Base-by-base conservation (phyloP, 37 sponge, comb jelly and placozoan species). In the Mnemiopsis leidyi region DNA sequence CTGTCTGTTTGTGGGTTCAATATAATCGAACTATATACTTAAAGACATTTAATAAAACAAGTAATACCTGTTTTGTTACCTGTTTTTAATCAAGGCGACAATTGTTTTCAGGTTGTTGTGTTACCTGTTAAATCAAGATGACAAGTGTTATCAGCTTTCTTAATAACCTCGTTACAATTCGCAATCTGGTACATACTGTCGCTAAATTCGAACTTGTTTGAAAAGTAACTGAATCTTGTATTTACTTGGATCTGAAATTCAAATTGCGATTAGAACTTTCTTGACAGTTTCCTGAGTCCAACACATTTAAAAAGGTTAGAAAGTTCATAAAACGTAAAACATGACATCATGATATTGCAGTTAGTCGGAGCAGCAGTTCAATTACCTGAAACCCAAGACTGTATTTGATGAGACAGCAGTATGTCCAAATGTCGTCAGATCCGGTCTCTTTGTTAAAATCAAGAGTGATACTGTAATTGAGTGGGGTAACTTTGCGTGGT, bases 341-440 rank as follows among this genome's bases (percentile, higher is more conserved):
- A n/a, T n/a, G n/a, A n/a, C n/a, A n/a, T n/a, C n/a, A n/a, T n/a
- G n/a, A n/a, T n/a, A n/a, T n/a, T n/a, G n/a, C n/a, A n/a, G n/a
- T n/a, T n/a, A n/a, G n/a, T n/a, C n/a, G n/a, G n/a, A n/a, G n/a
- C n/a, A n/a, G n/a, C n/a, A n/a, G n/a, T n/a, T n/a, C n/a, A n/a
- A n/a, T n/a, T 18, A 85, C 90, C 90, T 85, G 40, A 25, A 85
- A 85, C 26, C 30, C 61, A 28, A 85, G 90, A 85, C 90, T 85
- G 61, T 40, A 85, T 3, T 40, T 28, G 48, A 85, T 40, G 48
- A 85, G 61, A 85, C 90, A 85, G 61, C 90, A 85, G 61, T 85
- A 85, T 2, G 90, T 85, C 40, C 61, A 85, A 21, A 85, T 85
- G 23, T 85, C 90, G 3, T 85, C 61, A n/a, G 61, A 40, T 7